Percentiles rank a stretch among this genome's conserved stretches.
phyloP scores from a whole-genome alignment of 2,888 invertebrate genomes.

The Sisyra terminalis region DNA sequence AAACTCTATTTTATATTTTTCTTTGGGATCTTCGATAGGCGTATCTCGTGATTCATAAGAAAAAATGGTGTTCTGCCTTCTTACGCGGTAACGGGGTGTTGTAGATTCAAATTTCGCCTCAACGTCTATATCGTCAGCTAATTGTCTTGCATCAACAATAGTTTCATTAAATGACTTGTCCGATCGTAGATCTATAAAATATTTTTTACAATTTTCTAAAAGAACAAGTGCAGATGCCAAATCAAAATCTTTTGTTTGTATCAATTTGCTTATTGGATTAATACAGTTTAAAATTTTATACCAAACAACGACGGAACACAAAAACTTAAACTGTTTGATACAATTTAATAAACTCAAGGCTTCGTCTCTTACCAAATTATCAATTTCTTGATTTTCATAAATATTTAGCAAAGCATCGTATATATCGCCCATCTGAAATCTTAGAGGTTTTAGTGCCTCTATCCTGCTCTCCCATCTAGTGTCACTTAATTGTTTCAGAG shows the following conservation, averaged over 20 bases:
- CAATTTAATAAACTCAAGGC: conserved; percentile 11
- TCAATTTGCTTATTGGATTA: conserved; percentile 14
- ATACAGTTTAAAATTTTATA: conserved; percentile 13
- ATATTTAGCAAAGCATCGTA: conserved; percentile 10
- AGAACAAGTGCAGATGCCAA: conserved; percentile 13
- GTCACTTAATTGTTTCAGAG: conserved; percentile 13
- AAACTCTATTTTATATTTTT: conserved; percentile 12
- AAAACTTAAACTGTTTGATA: too few relatives aligned
- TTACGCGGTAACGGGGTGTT: conserved; percentile 11
- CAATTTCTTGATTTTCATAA: conserved; percentile 8
- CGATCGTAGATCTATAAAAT: conserved; percentile 14
- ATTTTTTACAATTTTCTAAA: conserved; percentile 14
- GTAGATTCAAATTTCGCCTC: conserved; percentile 12
- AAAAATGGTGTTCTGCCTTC: conserved; percentile 12
- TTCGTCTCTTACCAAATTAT: conserved; percentile 11
- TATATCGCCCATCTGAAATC: conserved; percentile 11
- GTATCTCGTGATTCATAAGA: conserved; percentile 12
- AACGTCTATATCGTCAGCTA: conserved; percentile 13
- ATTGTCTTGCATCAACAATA: conserved; percentile 14
- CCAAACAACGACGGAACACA: conserved; percentile 12
- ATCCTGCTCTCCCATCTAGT: conserved; percentile 14
- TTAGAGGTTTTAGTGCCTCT: conserved; percentile 12
- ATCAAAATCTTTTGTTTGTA: conserved; percentile 13
- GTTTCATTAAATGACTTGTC: conserved; percentile 14
- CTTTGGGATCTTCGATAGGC: conserved; percentile 13